A percentile compares a stretch with the other conserved stretches of the same genome.
These are phyloP conservation scores for Cathartes aura DNA, from an alignment of 2,113 vertebrate species.

Conservation along the genomic window DNA sequence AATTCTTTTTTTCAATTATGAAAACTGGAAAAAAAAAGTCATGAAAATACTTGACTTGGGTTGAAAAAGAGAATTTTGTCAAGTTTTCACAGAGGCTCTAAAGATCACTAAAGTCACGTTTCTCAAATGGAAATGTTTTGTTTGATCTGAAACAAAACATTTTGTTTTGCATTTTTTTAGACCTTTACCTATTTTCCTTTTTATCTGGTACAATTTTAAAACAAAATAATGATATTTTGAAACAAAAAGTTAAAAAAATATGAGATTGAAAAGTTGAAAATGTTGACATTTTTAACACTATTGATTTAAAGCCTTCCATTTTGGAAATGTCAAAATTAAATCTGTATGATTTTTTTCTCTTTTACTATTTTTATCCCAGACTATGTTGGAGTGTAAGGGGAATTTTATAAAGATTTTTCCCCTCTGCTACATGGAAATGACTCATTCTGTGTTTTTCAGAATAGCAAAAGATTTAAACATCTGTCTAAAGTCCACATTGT, in stretches of 20 bases:
- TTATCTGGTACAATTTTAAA: background rate
- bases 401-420: background rate
- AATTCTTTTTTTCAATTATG: background rate
- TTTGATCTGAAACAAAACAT: background rate
- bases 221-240: background rate
- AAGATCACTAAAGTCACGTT: background rate
- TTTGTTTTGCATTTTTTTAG: background rate
- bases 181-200: background rate
- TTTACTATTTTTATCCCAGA: constrained; percentile 7
- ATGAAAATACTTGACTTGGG: background rate
- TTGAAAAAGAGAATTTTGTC: background rate
- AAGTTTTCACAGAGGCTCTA: background rate
- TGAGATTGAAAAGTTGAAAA: background rate
- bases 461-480: background rate
- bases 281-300: background rate
- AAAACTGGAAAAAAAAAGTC: background rate
- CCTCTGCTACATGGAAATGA: constrained; percentile 13
- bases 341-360: background rate
- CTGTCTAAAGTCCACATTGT: background rate
- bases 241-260: background rate
- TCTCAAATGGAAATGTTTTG: background rate
- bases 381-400: background rate
- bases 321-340: constrained; percentile 12
- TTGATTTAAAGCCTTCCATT: background rate
- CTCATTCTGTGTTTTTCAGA: background rate